phyloP scores from a whole-genome alignment of 2,797 vertebrate species.

The Phoeniculus purpureus region DNA sequence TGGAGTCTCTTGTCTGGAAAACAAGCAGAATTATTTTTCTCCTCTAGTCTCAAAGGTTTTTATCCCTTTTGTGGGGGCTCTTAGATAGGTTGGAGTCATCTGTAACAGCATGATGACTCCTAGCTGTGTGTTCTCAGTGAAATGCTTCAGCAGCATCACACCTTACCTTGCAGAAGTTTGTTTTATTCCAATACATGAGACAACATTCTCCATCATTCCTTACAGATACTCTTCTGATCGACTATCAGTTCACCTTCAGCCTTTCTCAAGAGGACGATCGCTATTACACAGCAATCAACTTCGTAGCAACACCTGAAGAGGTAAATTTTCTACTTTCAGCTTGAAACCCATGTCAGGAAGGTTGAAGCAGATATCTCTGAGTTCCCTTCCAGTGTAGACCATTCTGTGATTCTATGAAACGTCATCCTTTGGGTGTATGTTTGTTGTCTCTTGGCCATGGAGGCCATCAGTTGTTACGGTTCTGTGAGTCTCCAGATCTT shows the following conservation, averaged over 20 bases:
- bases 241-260: slow-evolving; percentile 99
- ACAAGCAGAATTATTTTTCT: not conserved
- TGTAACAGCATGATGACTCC: not conserved
- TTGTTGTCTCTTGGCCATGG: not conserved
- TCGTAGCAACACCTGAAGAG: slow-evolving; percentile 97
- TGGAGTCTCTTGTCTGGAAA: not conserved
- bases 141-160: not conserved
- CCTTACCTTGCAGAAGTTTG: not conserved
- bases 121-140: not conserved
- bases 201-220: not conserved
- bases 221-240: slow-evolving; percentile 95
- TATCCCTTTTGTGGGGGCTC: not conserved
- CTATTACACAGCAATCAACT: slow-evolving; percentile 98
- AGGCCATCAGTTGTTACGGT: not conserved
- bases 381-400: too few relatives aligned
- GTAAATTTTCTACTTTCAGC: slow-evolving; percentile 71
- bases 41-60: not conserved
- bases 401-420: not conserved
- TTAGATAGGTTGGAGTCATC: not conserved
- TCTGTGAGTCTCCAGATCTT: fast-evolving
- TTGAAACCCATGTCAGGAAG: too few relatives aligned
- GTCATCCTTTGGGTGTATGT: not conserved
- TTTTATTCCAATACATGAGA: not conserved
- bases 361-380: too few relatives aligned
- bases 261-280: slow-evolving; percentile 98